Evolutionary conservation across 2,888 invertebrate species (phyloP), one percentile per base, ranked within the genome.

Genomic region (Cartodere bifasciata): DNA sequence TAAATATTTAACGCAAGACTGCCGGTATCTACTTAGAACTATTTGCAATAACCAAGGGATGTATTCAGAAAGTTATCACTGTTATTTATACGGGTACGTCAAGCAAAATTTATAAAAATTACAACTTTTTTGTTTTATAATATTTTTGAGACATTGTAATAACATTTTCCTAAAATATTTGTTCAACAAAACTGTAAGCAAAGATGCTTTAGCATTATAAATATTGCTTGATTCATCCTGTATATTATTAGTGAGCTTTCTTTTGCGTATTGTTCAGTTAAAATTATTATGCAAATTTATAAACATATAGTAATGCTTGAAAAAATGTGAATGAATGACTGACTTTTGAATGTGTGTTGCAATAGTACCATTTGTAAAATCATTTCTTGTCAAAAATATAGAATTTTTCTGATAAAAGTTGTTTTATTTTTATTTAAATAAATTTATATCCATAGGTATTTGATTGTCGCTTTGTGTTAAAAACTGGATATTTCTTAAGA

Each of bases 341-440:
- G 45, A 48, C 40, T 45, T 45, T 38, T 42, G 50, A 41, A 43
- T 47, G 46, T 41, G 48, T 49, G 59, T 58, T 58, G 59, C 58
- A 59, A 62, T 57, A 63, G 60, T 62, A 64, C 58, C n/a, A 65
- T 65, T 65, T 66, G 64, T 65, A 65, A 63, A 44, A 64, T 61
- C 61, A 63, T 62, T 64, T 63, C 59, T 65, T 62, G 61, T 63
- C 62, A 56, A 57, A 57, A 63, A 56, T 63, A 64, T 61, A 64
- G 60, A 62, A 58, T 64, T 63, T 58, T 64, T 63, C 60, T 59
- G 52, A 55, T 37, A 22, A 14, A 11, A n/a, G 15, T 13, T 13
- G 16, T 34, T 34, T 34, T 26, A 28, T 35, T 32, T 10, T 13
- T n/a, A n/a, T n/a, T n/a, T n/a, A n/a, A n/a, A n/a, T n/a, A n/a